Percentiles rank a stretch among this genome's conserved stretches.
Evolutionary conservation across 2,797 vertebrate species (phyloP).

Genomic region (Darevskia nairensis): DNA sequence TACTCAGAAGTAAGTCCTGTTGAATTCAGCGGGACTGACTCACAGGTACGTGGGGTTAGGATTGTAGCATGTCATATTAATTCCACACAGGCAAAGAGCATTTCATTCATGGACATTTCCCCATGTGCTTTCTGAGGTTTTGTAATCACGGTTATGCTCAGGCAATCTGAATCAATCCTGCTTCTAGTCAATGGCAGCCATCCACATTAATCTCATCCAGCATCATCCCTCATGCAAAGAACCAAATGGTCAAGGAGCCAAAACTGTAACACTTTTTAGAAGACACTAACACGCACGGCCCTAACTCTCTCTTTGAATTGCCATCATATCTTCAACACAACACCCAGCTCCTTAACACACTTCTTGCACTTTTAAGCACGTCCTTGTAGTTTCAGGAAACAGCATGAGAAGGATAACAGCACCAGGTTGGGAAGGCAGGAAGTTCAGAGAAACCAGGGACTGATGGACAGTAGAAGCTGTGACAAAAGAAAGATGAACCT

Average conservation of each 20-base stretch:
- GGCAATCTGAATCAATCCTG: neutral
- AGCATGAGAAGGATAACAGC: neutral
- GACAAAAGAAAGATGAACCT: neutral
- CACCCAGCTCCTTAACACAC: neutral
- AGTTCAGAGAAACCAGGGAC: neutral
- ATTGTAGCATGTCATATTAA: neutral
- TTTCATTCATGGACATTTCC: neutral
- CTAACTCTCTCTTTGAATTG: neutral
- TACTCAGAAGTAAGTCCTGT: no score
- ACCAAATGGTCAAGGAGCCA: neutral
- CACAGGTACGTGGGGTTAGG: no score
- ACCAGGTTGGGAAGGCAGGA: neutral
- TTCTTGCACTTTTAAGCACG: neutral
- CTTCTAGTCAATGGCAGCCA: neutral
- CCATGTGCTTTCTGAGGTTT: no score
- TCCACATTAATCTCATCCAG: neutral
- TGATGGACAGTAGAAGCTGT: neutral
- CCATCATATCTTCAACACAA: neutral
- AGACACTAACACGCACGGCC: neutral
- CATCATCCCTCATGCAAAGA: neutral
- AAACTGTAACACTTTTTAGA: neutral
- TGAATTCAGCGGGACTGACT: no score
- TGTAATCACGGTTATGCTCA: neutral
- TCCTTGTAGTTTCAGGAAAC: neutral
- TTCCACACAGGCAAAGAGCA: neutral